These are phyloP conservation scores for Geopemphigus sp. DNA, from an alignment of 1,140 invertebrate genomes.

Conservation along the genomic window DNA sequence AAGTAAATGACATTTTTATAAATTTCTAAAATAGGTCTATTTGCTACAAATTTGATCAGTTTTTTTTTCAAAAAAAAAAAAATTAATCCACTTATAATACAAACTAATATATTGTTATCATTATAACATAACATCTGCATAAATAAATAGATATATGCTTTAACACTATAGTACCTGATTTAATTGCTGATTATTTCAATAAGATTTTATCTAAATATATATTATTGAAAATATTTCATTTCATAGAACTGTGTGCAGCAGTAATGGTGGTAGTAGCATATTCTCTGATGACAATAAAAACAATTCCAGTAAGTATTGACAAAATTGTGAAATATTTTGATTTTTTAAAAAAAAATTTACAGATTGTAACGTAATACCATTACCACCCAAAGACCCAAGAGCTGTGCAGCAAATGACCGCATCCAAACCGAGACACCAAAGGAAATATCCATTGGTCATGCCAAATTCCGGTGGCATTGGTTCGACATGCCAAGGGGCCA, in stretches of 20 bases:
- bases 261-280: background rate
- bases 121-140: no score
- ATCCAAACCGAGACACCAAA: constrained; percentile 72
- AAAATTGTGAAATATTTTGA: background rate
- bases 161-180: no score
- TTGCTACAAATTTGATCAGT: no score
- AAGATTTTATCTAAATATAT: no score
- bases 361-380: constrained; percentile 71
- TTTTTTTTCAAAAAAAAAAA: no score
- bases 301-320: background rate
- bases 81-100: no score
- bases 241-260: background rate
- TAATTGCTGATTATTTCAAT: no score
- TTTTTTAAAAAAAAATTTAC: no score
- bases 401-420: constrained; percentile 60
- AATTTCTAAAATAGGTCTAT: no score
- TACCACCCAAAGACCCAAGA: constrained; percentile 79
- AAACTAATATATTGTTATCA: no score
- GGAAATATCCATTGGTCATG: constrained; percentile 85
- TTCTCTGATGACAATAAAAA: background rate
- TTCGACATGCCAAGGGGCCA: background rate
- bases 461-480: constrained; percentile 55
- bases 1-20: no score
- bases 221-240: background rate
- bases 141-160: no score